Evolutionary conservation across 2,888 invertebrate species (phyloP).

Genomic region (Myopa testacea): DNA sequence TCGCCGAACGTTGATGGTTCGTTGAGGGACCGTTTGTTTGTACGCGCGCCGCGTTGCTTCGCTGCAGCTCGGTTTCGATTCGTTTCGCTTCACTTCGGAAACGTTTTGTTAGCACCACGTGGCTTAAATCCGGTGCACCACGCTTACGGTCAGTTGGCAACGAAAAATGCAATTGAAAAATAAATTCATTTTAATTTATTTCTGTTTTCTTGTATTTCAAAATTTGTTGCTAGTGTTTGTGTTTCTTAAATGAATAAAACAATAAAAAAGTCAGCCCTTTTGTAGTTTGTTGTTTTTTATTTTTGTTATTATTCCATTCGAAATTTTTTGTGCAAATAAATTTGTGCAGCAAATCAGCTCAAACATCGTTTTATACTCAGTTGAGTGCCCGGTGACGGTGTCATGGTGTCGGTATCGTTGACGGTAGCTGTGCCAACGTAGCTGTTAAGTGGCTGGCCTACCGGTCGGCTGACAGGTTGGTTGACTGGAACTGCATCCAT

Average conservation of each 20-base stretch:
- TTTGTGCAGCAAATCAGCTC: constrained; percentile 39
- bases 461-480: neutral
- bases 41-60: neutral
- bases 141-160: constrained; percentile 42
- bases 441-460: neutral
- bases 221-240: constrained; percentile 18
- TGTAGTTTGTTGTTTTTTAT: constrained; percentile 15
- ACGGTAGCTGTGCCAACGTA: neutral
- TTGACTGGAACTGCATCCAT: neutral
- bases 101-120: constrained; percentile 54
- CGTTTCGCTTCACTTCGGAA: constrained; percentile 46
- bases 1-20: constrained; percentile 5
- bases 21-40: constrained; percentile 9
- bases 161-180: constrained; percentile 38
- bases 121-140: constrained; percentile 33
- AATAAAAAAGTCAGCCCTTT: neutral
- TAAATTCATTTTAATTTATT: constrained; percentile 16
- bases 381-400: constrained; percentile 10
- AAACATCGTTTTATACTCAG: constrained; percentile 32
- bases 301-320: neutral
- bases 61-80: constrained; percentile 17
- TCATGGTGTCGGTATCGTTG: neutral
- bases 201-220: constrained; percentile 18
- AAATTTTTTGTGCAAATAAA: constrained; percentile 32
- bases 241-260: constrained; percentile 7